Conservation (phyloP, 35 echinoderm and acorn worm species). For the Nesometra sesokonis region DNA sequence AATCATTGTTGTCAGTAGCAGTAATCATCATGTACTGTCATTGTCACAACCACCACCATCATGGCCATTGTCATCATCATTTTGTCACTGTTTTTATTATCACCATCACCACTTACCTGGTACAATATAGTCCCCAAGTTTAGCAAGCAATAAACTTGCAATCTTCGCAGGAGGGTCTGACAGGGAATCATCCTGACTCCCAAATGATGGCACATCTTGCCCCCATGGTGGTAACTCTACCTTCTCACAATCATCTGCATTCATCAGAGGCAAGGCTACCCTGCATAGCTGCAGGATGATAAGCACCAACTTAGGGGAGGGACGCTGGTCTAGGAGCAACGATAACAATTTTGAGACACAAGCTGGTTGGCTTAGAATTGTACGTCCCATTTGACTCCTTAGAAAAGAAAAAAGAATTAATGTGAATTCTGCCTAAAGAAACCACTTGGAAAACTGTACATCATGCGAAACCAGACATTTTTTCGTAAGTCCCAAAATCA, state of each 20-base stretch:
- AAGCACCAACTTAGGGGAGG: constrained; percentile 69
- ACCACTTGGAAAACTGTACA: too few species aligned
- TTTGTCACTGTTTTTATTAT: too few species aligned
- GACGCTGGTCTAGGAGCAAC: constrained; percentile 65
- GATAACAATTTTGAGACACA: constrained; percentile 75
- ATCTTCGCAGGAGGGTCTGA: constrained; percentile 64
- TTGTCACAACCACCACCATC: too few species aligned
- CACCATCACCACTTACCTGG: constrained; percentile 72
- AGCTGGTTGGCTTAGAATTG: constrained; percentile 73
- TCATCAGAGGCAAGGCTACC: constrained; percentile 68
- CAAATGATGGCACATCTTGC: constrained; percentile 32
- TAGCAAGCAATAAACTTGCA: constrained; percentile 62
- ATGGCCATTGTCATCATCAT: too few species aligned
- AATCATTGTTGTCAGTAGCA: too few species aligned
- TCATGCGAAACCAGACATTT: too few species aligned
- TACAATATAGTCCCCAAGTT: constrained; percentile 73
- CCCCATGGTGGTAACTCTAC: constrained; percentile 67
- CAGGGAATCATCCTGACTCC: not conserved
- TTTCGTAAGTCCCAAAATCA: too few species aligned
- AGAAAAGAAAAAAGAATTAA: not conserved
- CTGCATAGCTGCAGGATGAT: constrained; percentile 78
- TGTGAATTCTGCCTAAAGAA: too few species aligned
- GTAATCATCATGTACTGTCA: too few species aligned
- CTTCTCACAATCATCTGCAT: constrained; percentile 60
- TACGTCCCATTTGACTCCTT: constrained; percentile 73